A percentile compares a stretch with the other conserved stretches of the same genome.
These are phyloP conservation scores for Escarpia spicata DNA, from an alignment of 2,888 invertebrate species.

Conservation along the genomic window DNA sequence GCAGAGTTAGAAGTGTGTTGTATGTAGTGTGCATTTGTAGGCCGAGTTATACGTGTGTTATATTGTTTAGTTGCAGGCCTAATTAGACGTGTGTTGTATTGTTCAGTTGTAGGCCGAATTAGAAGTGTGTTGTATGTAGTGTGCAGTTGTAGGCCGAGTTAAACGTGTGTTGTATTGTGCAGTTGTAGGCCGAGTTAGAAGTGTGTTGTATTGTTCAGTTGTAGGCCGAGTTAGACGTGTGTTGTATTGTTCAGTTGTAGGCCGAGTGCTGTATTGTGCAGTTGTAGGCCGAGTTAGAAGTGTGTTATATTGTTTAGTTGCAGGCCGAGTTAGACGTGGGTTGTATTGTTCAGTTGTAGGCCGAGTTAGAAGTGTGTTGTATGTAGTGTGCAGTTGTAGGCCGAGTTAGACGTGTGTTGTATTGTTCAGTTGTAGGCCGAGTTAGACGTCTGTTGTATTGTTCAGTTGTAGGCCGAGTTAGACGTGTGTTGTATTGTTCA, in stretches of 20 bases:
- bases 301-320: too few species aligned
- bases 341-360: not conserved
- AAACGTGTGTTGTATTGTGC: too few species aligned
- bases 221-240: too few species aligned
- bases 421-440: conserved; percentile 39
- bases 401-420: not conserved
- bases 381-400: conserved; percentile 39
- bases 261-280: too few species aligned
- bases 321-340: too few species aligned
- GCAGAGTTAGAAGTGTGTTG: not conserved
- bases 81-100: too few species aligned
- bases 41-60: not conserved
- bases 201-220: too few species aligned
- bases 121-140: conserved; percentile 39
- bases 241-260: too few species aligned
- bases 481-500: conserved; percentile 56
- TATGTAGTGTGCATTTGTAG: conserved; percentile 40
- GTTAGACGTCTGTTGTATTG: conserved; percentile 1
- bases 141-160: too few species aligned
- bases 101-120: conserved; percentile 33
- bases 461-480: conserved; percentile 62
- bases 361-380: not conserved
- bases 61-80: conserved; percentile 39
- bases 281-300: too few species aligned
- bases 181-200: too few species aligned